phyloP scores from a whole-genome alignment of 2,797 vertebrate species.

The Semaprochilodus insignis region DNA sequence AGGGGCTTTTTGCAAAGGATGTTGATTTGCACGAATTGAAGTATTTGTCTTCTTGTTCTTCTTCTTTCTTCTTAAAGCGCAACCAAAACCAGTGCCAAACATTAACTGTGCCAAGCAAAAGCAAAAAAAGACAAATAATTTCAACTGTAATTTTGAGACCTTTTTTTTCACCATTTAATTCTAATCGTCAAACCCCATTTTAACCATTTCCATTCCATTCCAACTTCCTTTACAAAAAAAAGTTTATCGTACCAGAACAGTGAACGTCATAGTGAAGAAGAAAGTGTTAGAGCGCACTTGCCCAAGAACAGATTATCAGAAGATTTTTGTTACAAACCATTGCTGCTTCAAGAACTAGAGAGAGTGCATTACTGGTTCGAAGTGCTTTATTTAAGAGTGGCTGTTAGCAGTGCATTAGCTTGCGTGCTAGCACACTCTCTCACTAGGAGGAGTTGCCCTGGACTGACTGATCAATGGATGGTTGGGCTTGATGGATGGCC shows the following conservation, averaged over 20 bases:
- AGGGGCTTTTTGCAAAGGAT: slow-evolving; percentile 31
- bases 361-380: slow-evolving; percentile 75
- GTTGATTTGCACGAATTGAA: slow-evolving; percentile 54
- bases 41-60: slow-evolving; percentile 51
- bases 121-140: slow-evolving; percentile 61
- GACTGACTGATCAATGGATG: slow-evolving; percentile 62
- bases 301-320: slow-evolving; percentile 31
- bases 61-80: slow-evolving; percentile 40
- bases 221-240: background rate
- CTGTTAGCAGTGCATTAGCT: slow-evolving; percentile 49
- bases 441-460: slow-evolving; percentile 40
- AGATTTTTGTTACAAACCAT: slow-evolving; percentile 29
- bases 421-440: slow-evolving; percentile 30
- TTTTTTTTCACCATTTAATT: slow-evolving; percentile 18
- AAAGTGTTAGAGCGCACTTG: background rate
- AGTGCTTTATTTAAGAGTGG: slow-evolving; percentile 74
- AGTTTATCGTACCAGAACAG: background rate
- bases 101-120: slow-evolving; percentile 70
- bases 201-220: slow-evolving; percentile 6
- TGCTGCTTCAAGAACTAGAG: slow-evolving; percentile 59
- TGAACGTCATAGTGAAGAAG: background rate
- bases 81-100: slow-evolving; percentile 75
- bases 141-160: slow-evolving; percentile 24
- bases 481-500: slow-evolving; percentile 47
- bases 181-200: slow-evolving; percentile 5